Evolutionary conservation across 2,888 invertebrate genomes (phyloP), one percentile per base, ranked within the genome.

Genomic region (Chelonus formosanus): DNA sequence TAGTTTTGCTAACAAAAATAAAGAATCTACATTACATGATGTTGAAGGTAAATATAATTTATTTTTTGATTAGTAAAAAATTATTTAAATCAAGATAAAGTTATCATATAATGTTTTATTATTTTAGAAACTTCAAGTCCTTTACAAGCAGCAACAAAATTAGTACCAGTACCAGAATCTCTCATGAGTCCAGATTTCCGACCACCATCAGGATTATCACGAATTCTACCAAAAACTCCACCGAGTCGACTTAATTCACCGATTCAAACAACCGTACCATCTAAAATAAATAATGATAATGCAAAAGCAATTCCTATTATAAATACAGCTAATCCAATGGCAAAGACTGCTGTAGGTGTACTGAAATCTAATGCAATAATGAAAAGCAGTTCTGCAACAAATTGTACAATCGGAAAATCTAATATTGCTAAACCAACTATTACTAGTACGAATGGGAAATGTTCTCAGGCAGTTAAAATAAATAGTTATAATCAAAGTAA

Each of bases 141-240:
- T 0, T 82, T 95, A 67, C 92, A 92, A 78, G 92, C 94, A 6
- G 91, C 94, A 6, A 93, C 93, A 0, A 94, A 94, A 85, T 90
- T 94, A 87, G 92, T 95, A 0, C 95, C 94, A 0, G 94, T 94
- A 36, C 94, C 94, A 0, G 95, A 95, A 81, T 92, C 93, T 0
- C 85, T 95, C 2, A 93, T 94, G 92, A 94, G 94, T 78, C 94
- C 93, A 0, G 93, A 93, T 81, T 91, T 91, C 81, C 88, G 81
- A 54, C 82, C 81, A 34, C 81, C 82, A 3, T 82, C 82, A 3
- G 81, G 81, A 44, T 71, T 82, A 3, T 80, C 79, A 8, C 74
- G 80, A 60, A 73, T 82, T 59, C 67, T 82, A 62, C 74, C 78
- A 7, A 80, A 80, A 63, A 79, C 80, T 3, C 75, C 75, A 4